Conservation (phyloP, 2,888 invertebrate species). For the Polymixis flavicincta region DNA sequence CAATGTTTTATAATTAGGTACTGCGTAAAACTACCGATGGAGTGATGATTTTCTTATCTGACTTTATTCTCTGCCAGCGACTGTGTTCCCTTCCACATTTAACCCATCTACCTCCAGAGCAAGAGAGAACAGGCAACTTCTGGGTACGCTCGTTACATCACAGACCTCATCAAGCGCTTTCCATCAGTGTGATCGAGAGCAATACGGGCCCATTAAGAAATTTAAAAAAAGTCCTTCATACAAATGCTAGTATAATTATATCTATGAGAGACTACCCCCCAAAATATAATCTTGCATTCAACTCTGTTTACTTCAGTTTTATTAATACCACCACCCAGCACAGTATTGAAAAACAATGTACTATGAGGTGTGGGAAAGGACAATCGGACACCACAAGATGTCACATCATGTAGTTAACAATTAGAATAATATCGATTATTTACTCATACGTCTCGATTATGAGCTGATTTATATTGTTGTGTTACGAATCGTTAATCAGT, state of each 20-base stretch:
- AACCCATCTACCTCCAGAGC: too few relatives aligned
- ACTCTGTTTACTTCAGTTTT: neutral
- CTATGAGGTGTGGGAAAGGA: neutral
- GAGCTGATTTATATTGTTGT: constrained; percentile 57
- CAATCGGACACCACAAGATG: constrained; percentile 30
- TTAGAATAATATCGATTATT: constrained; percentile 52
- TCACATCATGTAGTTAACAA: constrained; percentile 51
- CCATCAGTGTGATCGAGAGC: too few relatives aligned
- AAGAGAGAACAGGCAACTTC: too few relatives aligned
- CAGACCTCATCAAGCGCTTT: too few relatives aligned
- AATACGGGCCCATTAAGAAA: too few relatives aligned
- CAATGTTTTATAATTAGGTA: neutral
- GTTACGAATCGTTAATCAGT: constrained; percentile 56
- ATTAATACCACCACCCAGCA: neutral
- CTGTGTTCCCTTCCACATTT: too few relatives aligned
- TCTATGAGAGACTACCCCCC: neutral
- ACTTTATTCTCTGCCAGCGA: too few relatives aligned
- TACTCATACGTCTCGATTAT: constrained; percentile 48
- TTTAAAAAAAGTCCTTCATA: neutral
- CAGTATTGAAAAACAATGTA: neutral
- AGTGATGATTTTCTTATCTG: neutral
- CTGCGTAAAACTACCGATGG: neutral
- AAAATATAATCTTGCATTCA: neutral
- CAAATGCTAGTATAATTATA: neutral
- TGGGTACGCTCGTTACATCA: too few relatives aligned